Evolutionary conservation across 2,113 vertebrate genomes (phyloP).

Genomic region (Natator depressus): DNA sequence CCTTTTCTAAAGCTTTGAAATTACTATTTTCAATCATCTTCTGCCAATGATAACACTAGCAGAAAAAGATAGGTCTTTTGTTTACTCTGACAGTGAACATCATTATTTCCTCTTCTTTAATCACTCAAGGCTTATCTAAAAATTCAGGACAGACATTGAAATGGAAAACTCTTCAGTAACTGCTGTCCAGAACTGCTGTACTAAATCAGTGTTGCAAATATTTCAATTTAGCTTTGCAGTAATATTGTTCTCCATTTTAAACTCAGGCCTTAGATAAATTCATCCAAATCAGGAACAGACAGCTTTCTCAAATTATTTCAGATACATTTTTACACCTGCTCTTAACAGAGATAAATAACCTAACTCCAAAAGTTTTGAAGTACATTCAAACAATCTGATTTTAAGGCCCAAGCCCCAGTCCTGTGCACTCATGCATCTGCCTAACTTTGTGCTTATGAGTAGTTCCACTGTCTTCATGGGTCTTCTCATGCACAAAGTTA

Average conservation of each 20-base stretch:
- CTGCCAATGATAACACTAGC: not conserved
- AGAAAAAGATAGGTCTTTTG: not conserved
- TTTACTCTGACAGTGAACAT: conserved; percentile 33
- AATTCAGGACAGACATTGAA: not conserved
- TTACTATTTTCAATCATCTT: conserved; percentile 3
- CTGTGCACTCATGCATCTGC: not conserved
- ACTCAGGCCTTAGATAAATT: not conserved
- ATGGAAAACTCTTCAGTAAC: not conserved
- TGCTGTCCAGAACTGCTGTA: not conserved
- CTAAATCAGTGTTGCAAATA: not conserved
- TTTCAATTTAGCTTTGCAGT: not conserved
- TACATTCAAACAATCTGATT: not conserved
- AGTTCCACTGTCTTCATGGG: not conserved
- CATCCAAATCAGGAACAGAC: not conserved
- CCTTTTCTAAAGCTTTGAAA: not conserved
- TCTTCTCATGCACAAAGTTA: not conserved
- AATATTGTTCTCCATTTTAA: not conserved
- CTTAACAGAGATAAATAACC: not conserved
- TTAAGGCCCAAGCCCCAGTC: not conserved
- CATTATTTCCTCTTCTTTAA: conserved; percentile 54
- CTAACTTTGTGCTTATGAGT: not conserved
- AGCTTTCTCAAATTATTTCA: not conserved
- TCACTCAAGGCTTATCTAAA: not conserved
- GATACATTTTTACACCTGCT: not conserved
- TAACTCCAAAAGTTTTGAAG: not conserved